Conservation (phyloP, 2,797 vertebrate genomes). For the Fratercula arctica region DNA sequence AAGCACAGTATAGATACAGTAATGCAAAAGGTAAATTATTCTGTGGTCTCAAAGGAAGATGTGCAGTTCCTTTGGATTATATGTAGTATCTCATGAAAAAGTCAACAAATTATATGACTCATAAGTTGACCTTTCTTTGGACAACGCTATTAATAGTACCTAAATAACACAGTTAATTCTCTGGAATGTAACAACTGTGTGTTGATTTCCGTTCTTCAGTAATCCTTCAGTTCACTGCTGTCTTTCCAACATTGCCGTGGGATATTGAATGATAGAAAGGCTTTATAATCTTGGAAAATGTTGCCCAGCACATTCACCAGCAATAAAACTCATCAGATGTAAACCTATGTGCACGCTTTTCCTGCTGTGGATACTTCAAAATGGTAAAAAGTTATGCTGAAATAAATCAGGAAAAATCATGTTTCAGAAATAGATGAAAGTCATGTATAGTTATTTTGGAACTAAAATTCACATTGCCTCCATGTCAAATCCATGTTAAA, state of each 20-base stretch:
- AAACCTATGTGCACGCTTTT: neutral
- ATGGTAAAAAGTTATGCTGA: neutral
- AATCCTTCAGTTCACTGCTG: neutral
- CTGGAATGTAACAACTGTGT: neutral
- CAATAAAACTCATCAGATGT: neutral
- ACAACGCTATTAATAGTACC: neutral
- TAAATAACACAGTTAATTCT: neutral
- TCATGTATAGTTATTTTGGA: neutral
- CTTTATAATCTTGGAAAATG: neutral
- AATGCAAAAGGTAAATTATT: neutral
- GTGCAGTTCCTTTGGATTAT: neutral
- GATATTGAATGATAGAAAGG: neutral
- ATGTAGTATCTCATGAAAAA: neutral
- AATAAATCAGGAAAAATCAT: neutral
- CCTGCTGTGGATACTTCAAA: neutral
- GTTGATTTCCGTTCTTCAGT: neutral
- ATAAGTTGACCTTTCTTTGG: neutral
- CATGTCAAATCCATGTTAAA: neutral
- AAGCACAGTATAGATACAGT: neutral
- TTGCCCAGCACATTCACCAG: neutral
- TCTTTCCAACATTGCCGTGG: neutral
- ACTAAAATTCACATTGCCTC: neutral
- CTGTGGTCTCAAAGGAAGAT: neutral
- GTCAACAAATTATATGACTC: neutral
- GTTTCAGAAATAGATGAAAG: neutral